These are phyloP conservation scores for Chloromyia formosa DNA, from an alignment of 2,888 invertebrate species.

Conservation along the genomic window DNA sequence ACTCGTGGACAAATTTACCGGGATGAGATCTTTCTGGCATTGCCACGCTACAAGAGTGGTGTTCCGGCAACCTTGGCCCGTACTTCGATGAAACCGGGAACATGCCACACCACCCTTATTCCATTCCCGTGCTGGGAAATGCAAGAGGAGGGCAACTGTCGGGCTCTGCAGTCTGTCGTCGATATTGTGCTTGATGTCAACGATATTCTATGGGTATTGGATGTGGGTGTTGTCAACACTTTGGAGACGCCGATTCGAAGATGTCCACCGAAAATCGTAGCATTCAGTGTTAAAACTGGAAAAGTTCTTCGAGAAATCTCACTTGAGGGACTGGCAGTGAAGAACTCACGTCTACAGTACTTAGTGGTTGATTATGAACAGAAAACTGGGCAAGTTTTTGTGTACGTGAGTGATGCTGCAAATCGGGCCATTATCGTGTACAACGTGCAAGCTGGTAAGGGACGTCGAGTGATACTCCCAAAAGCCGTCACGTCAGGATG, in stretches of 20 bases:
- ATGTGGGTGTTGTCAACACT: slow-evolving; percentile 75
- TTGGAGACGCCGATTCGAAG: slow-evolving; percentile 71
- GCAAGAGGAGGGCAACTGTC: slow-evolving; percentile 73
- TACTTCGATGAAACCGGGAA: slow-evolving; percentile 64
- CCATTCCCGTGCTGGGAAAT: slow-evolving; percentile 73
- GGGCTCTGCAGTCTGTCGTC: slow-evolving; percentile 74
- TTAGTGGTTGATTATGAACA: slow-evolving; percentile 73
- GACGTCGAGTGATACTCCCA: slow-evolving; percentile 73
- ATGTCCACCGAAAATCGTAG: slow-evolving; percentile 76
- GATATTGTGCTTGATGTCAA: slow-evolving; percentile 72
- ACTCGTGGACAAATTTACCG: slow-evolving; percentile 69
- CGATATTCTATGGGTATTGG: slow-evolving; percentile 77
- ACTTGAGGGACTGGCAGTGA: slow-evolving; percentile 68
- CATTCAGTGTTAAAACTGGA: slow-evolving; percentile 68
- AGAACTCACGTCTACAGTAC: slow-evolving; percentile 74
- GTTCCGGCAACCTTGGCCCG: slow-evolving; percentile 74
- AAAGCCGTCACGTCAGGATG: slow-evolving; percentile 66
- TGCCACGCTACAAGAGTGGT: slow-evolving; percentile 71
- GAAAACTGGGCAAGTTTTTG: slow-evolving; percentile 69
- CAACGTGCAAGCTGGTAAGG: slow-evolving; percentile 70
- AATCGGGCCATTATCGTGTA: slow-evolving; percentile 74
- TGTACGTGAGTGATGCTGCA: slow-evolving; percentile 75
- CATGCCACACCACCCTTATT: slow-evolving; percentile 65
- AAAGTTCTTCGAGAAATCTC: slow-evolving; percentile 72
- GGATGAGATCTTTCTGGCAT: slow-evolving; percentile 67